phyloP scores from a whole-genome alignment of 2,113 vertebrate genomes.

The Bubo blakistoni region DNA sequence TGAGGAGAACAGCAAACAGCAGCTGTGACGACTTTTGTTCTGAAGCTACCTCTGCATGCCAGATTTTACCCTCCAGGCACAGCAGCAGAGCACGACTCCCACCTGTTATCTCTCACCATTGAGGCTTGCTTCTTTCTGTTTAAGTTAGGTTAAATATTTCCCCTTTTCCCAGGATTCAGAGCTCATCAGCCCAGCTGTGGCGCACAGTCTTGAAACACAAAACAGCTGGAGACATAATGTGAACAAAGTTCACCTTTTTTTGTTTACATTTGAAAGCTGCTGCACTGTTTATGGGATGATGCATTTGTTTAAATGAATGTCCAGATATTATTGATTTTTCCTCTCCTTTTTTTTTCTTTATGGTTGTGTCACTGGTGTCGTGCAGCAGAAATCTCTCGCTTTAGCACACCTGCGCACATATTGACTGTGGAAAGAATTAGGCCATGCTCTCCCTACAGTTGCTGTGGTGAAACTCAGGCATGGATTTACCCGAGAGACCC shows the following conservation, averaged over 20 bases:
- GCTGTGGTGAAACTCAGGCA: neutral
- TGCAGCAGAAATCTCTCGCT: slow-evolving; percentile 12
- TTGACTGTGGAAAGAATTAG: slow-evolving; percentile 5
- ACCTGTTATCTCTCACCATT: slow-evolving; percentile 71
- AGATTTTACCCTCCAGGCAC: slow-evolving; percentile 66
- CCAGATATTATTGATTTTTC: slow-evolving; percentile 68
- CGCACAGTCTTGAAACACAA: slow-evolving; percentile 66
- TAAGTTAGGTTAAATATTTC: slow-evolving; percentile 67
- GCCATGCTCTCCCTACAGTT: neutral
- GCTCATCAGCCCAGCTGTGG: slow-evolving; percentile 71
- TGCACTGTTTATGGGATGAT: slow-evolving; percentile 73
- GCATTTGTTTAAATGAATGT: slow-evolving; percentile 76
- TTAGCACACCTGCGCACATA: slow-evolving; percentile 50
- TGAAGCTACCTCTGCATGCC: slow-evolving; percentile 60
- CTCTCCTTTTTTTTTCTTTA: neutral
- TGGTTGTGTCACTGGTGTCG: slow-evolving; percentile 34
- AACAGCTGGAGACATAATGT: slow-evolving; percentile 77
- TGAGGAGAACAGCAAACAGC: slow-evolving; percentile 51
- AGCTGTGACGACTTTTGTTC: slow-evolving; percentile 58
- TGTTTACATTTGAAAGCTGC: slow-evolving; percentile 75
- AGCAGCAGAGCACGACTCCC: slow-evolving; percentile 55
- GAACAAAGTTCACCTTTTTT: slow-evolving; percentile 75
- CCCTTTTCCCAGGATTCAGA: slow-evolving; percentile 73
- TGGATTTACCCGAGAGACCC: neutral
- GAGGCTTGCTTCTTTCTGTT: slow-evolving; percentile 54